phyloP scores from a whole-genome alignment of 1,140 invertebrate species.

The Ylistrum balloti region DNA sequence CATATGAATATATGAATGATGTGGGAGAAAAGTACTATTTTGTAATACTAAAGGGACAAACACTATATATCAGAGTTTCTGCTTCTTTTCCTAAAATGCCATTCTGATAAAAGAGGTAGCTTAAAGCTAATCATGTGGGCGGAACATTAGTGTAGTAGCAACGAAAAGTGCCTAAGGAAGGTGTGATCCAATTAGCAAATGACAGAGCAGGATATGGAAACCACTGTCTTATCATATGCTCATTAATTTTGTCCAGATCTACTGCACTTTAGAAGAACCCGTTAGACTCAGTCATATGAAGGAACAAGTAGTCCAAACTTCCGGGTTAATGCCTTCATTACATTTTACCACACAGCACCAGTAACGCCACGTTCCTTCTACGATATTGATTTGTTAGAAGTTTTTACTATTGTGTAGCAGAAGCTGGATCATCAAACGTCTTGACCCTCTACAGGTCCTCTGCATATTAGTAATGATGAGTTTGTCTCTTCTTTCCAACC shows the following conservation, averaged over 20 bases:
- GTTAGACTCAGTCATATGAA: background rate
- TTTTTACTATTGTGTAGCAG: background rate
- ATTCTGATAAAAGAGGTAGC: background rate
- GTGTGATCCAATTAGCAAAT: slow-evolving; percentile 14
- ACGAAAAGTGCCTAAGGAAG: background rate
- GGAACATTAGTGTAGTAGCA: background rate
- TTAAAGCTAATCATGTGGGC: slow-evolving; percentile 7
- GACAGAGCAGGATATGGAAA: slow-evolving; percentile 23
- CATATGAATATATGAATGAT: too few species aligned
- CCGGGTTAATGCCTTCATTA: background rate
- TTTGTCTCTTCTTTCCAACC: too few species aligned
- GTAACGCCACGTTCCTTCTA: background rate
- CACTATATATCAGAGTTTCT: background rate
- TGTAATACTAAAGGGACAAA: background rate
- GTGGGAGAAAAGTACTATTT: too few species aligned
- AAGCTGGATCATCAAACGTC: background rate
- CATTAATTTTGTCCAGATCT: slow-evolving; percentile 14
- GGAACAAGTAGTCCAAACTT: background rate
- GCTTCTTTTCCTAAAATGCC: background rate
- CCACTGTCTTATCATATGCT: slow-evolving; percentile 25
- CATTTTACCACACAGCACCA: background rate
- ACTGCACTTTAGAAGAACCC: slow-evolving; percentile 14
- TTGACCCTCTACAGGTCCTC: too few species aligned
- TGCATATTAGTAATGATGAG: too few species aligned
- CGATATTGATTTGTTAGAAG: background rate